These are phyloP conservation scores for Timandra comae DNA, from an alignment of 2,888 invertebrate genomes.

Conservation along the genomic window DNA sequence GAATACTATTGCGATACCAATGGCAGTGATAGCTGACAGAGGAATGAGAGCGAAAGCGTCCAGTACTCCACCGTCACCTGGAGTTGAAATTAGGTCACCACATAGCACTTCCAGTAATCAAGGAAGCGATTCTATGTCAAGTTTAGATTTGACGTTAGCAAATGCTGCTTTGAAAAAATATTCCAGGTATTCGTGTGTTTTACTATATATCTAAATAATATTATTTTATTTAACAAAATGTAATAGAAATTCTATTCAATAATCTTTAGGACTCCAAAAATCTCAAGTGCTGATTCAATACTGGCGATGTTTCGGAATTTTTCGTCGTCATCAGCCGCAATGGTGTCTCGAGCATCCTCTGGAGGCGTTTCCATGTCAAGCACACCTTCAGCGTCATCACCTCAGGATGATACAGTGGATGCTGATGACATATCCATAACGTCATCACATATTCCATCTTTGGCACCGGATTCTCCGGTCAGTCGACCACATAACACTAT, in stretches of 20 bases:
- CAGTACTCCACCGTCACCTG: conserved; percentile 81
- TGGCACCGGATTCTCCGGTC: conserved; percentile 80
- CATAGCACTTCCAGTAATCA: conserved; percentile 86
- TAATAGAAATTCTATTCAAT: too few relatives aligned
- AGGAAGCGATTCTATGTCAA: conserved; percentile 86
- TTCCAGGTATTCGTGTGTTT: conserved; percentile 64
- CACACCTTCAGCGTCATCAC: conserved; percentile 84
- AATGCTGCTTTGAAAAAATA: conserved; percentile 77
- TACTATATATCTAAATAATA: too few relatives aligned
- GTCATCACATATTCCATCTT: conserved; percentile 76
- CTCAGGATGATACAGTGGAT: conserved; percentile 82
- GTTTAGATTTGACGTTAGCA: conserved; percentile 81
- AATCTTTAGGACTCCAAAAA: conserved; percentile 76
- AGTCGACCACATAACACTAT: conserved; percentile 63
- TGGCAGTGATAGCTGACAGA: conserved; percentile 63
- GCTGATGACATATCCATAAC: conserved; percentile 85
- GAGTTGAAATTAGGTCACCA: conserved; percentile 77
- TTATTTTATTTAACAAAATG: too few relatives aligned
- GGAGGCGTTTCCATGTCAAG: conserved; percentile 81
- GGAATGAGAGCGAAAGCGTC: conserved; percentile 59
- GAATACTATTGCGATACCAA: conserved; percentile 67
- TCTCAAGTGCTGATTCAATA: conserved; percentile 87
- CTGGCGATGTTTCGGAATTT: conserved; percentile 87
- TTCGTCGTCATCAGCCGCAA: conserved; percentile 79
- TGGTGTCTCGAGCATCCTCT: conserved; percentile 77